phyloP scores from a whole-genome alignment of 2,113 vertebrate species.

The Cynopterus brachyotis region DNA sequence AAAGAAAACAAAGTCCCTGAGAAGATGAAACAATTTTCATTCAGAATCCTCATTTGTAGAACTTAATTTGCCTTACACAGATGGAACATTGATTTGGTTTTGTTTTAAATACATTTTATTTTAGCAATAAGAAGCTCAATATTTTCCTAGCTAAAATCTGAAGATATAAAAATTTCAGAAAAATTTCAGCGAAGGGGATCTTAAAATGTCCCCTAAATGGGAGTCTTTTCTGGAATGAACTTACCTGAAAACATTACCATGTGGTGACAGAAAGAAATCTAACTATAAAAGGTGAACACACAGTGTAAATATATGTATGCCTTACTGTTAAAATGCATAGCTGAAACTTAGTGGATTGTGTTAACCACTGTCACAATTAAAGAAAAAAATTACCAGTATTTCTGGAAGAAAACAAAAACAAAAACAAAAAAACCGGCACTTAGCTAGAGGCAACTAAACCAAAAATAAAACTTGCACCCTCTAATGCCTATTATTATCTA shows the following conservation, averaged over 20 bases:
- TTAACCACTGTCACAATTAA: too few species aligned
- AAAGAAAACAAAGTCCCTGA: conserved; percentile 35
- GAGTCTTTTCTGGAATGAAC: neutral
- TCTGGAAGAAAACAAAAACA: neutral
- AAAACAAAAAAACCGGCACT: neutral
- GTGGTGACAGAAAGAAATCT: too few species aligned
- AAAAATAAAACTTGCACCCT: conserved; percentile 26
- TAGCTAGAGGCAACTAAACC: neutral
- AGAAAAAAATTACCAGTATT: conserved; percentile 12
- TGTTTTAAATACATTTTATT: conserved; percentile 18
- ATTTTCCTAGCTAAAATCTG: conserved; percentile 41
- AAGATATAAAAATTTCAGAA: conserved; percentile 18
- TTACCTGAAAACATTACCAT: conserved; percentile 18
- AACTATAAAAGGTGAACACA: too few species aligned
- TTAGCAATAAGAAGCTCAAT: conserved; percentile 11
- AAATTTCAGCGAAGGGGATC: neutral
- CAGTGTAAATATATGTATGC: too few species aligned
- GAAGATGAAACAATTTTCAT: conserved; percentile 36
- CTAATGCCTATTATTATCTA: neutral
- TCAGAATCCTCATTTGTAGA: neutral
- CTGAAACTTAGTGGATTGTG: too few species aligned
- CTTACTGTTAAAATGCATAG: too few species aligned
- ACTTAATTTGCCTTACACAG: neutral
- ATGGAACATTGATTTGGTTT: neutral
- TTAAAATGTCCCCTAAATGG: neutral